A percentile compares a stretch with the other conserved stretches of the same genome.
Conservation (phyloP, 2,888 invertebrate genomes). For the Pseudanteris insignis region DNA sequence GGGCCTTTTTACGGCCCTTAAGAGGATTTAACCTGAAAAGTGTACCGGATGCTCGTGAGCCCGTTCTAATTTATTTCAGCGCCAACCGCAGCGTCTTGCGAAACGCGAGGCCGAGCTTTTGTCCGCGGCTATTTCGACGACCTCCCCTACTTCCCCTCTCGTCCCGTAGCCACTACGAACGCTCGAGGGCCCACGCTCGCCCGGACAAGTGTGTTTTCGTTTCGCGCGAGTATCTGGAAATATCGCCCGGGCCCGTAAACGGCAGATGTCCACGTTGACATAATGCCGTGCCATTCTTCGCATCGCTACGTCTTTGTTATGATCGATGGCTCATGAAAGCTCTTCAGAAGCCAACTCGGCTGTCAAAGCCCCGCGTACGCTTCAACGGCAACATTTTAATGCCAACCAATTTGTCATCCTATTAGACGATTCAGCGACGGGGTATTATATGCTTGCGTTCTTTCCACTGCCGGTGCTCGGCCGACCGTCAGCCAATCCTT, state of each 20-base stretch:
- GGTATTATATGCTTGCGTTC: neutral
- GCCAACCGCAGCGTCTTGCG: constrained; percentile 28
- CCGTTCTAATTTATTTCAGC: constrained; percentile 59
- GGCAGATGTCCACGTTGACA: constrained; percentile 53
- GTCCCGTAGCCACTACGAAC: no score
- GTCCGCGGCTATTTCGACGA: neutral
- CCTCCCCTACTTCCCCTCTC: no score
- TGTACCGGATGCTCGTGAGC: constrained; percentile 52
- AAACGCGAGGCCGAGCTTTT: constrained; percentile 35
- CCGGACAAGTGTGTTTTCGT: neutral
- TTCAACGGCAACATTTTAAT: constrained; percentile 20
- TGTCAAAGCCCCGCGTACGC: constrained; percentile 19
- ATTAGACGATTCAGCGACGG: constrained; percentile 1
- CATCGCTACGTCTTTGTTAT: constrained; percentile 48
- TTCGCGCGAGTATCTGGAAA: neutral
- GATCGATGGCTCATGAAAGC: constrained; percentile 51
- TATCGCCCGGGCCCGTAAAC: neutral
- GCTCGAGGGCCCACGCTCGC: no score
- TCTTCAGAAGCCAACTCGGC: constrained; percentile 52
- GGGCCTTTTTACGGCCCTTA: constrained; percentile 53
- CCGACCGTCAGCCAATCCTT: no score
- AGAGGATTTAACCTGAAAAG: constrained; percentile 59
- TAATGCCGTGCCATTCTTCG: constrained; percentile 48
- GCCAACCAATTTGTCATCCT: constrained; percentile 24
- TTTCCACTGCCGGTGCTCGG: no score